Conservation (phyloP, 2,113 vertebrate genomes). For the Scomber japonicus region DNA sequence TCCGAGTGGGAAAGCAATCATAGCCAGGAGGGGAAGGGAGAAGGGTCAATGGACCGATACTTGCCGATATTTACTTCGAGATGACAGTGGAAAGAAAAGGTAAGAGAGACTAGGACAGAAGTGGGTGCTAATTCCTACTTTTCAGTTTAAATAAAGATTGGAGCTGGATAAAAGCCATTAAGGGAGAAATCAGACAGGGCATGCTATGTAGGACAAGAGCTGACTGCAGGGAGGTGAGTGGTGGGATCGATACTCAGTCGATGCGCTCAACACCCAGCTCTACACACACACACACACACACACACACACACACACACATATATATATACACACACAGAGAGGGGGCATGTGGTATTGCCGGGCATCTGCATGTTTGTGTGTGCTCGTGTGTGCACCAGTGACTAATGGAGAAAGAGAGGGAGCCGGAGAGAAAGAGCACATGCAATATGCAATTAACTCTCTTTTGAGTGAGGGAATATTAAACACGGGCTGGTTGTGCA, state of each 20-base stretch:
- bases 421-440: constrained; percentile 65
- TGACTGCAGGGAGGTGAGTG: constrained; percentile 89
- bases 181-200: constrained; percentile 89
- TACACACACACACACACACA: constrained; percentile 55
- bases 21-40: constrained; percentile 54
- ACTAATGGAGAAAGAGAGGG: constrained; percentile 78
- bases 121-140: constrained; percentile 88
- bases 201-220: constrained; percentile 89
- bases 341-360: constrained; percentile 70
- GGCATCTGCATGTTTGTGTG: constrained; percentile 70
- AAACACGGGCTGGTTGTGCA: constrained; percentile 66
- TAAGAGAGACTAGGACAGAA: constrained; percentile 74
- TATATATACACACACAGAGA: constrained; percentile 52
- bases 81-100: constrained; percentile 79
- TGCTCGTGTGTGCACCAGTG: constrained; percentile 61
- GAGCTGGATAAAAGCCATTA: constrained; percentile 89
- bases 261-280: constrained; percentile 87
- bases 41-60: constrained; percentile 64
- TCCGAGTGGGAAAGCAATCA: constrained; percentile 59
- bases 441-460: constrained; percentile 77
- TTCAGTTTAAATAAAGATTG: constrained; percentile 91
- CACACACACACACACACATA: constrained; percentile 66
- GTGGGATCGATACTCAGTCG: constrained; percentile 87
- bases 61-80: constrained; percentile 65
- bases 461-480: constrained; percentile 74